Percentiles rank a stretch among this genome's conserved stretches.
These are phyloP conservation scores for Barbus barbus DNA, from an alignment of 2,113 vertebrate species.

Conservation along the genomic window DNA sequence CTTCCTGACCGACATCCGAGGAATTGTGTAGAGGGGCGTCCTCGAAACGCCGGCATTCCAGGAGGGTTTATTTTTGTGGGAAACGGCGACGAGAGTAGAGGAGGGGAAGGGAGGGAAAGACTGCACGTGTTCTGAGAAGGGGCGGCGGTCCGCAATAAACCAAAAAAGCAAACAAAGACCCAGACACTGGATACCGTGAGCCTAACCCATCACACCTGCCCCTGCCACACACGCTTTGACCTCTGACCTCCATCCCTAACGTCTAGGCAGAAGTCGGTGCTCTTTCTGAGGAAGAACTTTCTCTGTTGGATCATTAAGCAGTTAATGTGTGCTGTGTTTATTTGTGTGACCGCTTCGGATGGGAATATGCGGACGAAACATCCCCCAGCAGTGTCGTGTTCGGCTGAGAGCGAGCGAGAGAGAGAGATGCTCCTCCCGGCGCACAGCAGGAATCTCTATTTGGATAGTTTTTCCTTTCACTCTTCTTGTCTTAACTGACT, in stretches of 20 bases:
- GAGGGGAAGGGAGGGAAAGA: slow-evolving; percentile 42
- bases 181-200: slow-evolving; percentile 67
- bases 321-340: slow-evolving; percentile 26
- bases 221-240: slow-evolving; percentile 65
- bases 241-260: slow-evolving; percentile 47
- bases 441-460: slow-evolving; percentile 54
- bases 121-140: slow-evolving; percentile 66
- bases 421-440: slow-evolving; percentile 44
- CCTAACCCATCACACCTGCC: slow-evolving; percentile 72
- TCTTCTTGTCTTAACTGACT: slow-evolving; percentile 75
- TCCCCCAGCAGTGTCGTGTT: slow-evolving; percentile 26
- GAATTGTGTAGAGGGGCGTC: slow-evolving; percentile 58
- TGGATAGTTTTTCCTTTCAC: slow-evolving; percentile 73
- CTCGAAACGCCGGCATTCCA: slow-evolving; percentile 64
- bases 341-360: slow-evolving; percentile 20
- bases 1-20: slow-evolving; percentile 57
- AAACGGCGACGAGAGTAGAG: slow-evolving; percentile 69
- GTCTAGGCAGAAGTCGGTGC: slow-evolving; percentile 56
- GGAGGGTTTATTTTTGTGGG: slow-evolving; percentile 75
- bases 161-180: slow-evolving; percentile 72
- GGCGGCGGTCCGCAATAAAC: slow-evolving; percentile 70
- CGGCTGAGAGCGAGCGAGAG: not conserved
- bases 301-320: slow-evolving; percentile 34
- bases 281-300: not conserved
- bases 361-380: slow-evolving; percentile 27